phyloP scores from a whole-genome alignment of 1,140 invertebrate species.

The Dendrolimus punctatus region DNA sequence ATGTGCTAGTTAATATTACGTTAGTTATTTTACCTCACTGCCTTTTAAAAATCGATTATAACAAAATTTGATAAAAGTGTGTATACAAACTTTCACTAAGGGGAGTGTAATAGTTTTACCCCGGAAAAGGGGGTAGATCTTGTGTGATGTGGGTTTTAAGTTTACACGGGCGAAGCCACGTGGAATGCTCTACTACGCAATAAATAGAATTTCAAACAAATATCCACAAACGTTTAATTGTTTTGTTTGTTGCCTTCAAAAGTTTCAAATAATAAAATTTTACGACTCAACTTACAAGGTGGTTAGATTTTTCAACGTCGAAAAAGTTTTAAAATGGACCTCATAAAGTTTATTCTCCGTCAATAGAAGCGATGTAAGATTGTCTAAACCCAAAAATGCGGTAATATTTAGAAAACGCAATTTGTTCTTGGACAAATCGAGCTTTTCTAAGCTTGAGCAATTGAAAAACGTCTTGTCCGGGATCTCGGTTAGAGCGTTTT shows the following conservation, averaged over 20 bases:
- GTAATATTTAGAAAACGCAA: slow-evolving; percentile 65
- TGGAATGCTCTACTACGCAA: too few species aligned
- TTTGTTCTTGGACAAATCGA: slow-evolving; percentile 75
- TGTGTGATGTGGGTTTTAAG: too few species aligned
- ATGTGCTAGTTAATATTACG: too few species aligned
- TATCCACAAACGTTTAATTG: too few species aligned
- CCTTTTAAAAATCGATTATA: too few species aligned
- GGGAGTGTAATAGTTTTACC: too few species aligned
- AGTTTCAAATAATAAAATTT: slow-evolving; percentile 3
- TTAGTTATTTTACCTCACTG: too few species aligned
- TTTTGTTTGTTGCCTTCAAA: background rate
- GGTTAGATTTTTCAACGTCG: slow-evolving; percentile 58
- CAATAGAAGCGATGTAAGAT: slow-evolving; percentile 53
- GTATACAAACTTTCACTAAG: too few species aligned
- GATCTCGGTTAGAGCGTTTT: slow-evolving; percentile 70
- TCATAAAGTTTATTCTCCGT: slow-evolving; percentile 62
- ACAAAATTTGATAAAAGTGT: too few species aligned
- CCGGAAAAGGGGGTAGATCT: too few species aligned
- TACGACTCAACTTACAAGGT: slow-evolving; percentile 53
- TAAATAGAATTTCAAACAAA: too few species aligned
- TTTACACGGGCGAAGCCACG: too few species aligned
- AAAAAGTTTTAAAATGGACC: slow-evolving; percentile 64
- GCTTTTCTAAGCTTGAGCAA: slow-evolving; percentile 67
- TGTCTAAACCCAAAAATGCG: slow-evolving; percentile 51
- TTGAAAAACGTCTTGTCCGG: slow-evolving; percentile 72